Base-by-base conservation (phyloP, 2,113 vertebrate genomes). In the Enhydra lutris region DNA sequence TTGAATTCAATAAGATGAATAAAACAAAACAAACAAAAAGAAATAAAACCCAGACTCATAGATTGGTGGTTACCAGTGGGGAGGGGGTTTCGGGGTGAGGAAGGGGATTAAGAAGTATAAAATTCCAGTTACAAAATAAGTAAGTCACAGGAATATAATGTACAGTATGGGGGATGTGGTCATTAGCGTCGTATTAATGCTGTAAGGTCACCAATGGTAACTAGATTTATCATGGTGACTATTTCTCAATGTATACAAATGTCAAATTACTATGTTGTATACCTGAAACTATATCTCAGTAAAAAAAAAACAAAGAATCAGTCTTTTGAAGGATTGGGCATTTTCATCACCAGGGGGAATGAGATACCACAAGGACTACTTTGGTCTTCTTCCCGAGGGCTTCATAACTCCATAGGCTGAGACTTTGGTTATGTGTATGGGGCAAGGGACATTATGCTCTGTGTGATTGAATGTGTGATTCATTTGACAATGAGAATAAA, bases 401-500 rank as follows among this genome's bases (percentile, higher is more conserved):
- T 14, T 94, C 73, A 42, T 92, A 90, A 95, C 89, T 97, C 78
- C 71, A 45, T 15, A 57, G 81, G 73, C 12, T 47, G 59, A 73
- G 45, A 87, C 26, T 85, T 79, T 93, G 94, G 67, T 93, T 87
- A 76, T 89, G 47, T n/a, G 39, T 57, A 29, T 34, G 31, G 81
- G 59, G 29, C 7, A 4, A 67, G 84, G 45, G 59, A 39, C 29
- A 39, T 69, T 24, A 59, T 45, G 36, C 67, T 87, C 39, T 61
- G 24, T 83, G 79, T 91, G 91, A 93, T 31, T 89, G 61, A 83
- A 96, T 50, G 39, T 89, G 34, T 83, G 96, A 96, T 97, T 98
- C 94, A 97, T 93, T 95, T 94, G 98, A 95, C 91, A 89, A 42
- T 71, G 69, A 97, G 93, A 95, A 97, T 95, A 98, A 97, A 97